Percentiles rank a stretch among this genome's conserved stretches.
These are phyloP conservation scores for Cephus spinipes DNA, from an alignment of 2,888 invertebrate genomes.

Conservation along the genomic window DNA sequence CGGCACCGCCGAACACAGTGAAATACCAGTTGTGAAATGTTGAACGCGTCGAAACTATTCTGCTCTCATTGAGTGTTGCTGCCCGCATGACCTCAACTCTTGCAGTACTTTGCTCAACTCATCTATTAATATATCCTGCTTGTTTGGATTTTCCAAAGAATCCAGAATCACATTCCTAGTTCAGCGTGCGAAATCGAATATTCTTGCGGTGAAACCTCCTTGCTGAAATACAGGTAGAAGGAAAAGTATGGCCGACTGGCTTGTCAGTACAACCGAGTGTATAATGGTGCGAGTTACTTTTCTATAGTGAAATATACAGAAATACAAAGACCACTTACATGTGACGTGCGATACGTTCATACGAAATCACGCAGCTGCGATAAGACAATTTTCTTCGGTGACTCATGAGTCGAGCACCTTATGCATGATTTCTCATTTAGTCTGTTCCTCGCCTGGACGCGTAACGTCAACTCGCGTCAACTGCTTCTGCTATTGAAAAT, in stretches of 20 bases:
- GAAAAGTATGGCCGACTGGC: neutral
- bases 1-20: neutral
- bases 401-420: neutral
- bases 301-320: neutral
- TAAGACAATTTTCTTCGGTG: neutral
- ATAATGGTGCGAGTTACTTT: neutral
- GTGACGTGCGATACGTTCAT: neutral
- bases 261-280: neutral
- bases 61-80: too few relatives aligned
- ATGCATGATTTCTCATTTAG: neutral
- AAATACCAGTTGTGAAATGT: too few relatives aligned
- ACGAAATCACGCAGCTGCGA: neutral
- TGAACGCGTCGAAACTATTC: too few relatives aligned
- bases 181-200: too few relatives aligned
- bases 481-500: neutral
- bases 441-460: neutral
- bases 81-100: too few relatives aligned
- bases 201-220: too few relatives aligned
- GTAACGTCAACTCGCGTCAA: neutral
- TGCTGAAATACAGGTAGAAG: too few relatives aligned
- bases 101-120: too few relatives aligned
- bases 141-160: too few relatives aligned
- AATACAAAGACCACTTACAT: neutral
- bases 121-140: too few relatives aligned
- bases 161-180: too few relatives aligned